These are phyloP conservation scores for Oscheius sp. DNA, from an alignment of 2,888 invertebrate species.

Conservation along the genomic window DNA sequence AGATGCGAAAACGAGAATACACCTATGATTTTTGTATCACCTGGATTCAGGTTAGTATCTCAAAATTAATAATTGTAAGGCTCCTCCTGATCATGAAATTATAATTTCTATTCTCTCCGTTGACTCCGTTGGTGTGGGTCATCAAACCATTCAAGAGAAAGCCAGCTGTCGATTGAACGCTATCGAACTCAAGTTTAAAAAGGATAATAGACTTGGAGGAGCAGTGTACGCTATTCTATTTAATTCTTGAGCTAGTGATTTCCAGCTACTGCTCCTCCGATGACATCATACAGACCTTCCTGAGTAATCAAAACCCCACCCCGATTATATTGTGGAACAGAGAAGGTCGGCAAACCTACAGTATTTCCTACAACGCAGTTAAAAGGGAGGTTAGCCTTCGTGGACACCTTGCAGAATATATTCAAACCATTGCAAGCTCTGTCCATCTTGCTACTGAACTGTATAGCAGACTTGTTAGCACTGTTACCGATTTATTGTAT, in stretches of 20 bases:
- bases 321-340: neutral
- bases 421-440: no score
- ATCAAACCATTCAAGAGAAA: neutral
- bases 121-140: neutral
- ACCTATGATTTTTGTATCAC: neutral
- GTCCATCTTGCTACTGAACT: no score
- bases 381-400: no score
- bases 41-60: neutral
- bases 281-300: neutral
- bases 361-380: neutral
- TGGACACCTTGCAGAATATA: no score
- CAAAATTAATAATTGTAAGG: neutral
- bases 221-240: neutral
- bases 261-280: neutral
- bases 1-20: neutral
- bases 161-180: neutral
- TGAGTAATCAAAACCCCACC: neutral
- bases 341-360: neutral
- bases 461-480: no score
- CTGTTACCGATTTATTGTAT: no score
- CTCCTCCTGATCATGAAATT: neutral
- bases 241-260: neutral
- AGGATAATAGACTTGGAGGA: neutral
- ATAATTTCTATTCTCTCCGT: neutral
- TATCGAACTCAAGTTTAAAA: neutral